Percentiles rank a stretch among this genome's conserved stretches.
These are phyloP conservation scores for Marasmarcha lunaedactyla DNA, from an alignment of 2,888 invertebrate species.

Conservation along the genomic window DNA sequence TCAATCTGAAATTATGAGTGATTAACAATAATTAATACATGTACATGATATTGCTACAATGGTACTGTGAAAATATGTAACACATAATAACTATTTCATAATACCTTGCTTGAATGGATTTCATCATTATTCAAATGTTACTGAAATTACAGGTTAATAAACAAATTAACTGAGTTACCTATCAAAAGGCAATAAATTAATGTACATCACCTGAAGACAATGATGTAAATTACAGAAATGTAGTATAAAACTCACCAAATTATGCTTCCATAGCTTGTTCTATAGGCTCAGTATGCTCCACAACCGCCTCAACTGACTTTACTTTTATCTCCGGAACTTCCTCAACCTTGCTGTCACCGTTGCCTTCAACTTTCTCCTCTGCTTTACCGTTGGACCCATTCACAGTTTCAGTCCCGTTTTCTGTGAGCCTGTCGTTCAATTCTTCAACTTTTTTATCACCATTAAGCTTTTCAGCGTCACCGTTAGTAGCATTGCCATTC, in stretches of 20 bases:
- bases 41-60: no score
- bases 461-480: slow-evolving; percentile 34
- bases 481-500: slow-evolving; percentile 44
- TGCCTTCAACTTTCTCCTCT: slow-evolving; percentile 33
- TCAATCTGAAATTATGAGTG: slow-evolving; percentile 35
- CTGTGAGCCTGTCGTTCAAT: background rate
- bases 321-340: slow-evolving; percentile 62
- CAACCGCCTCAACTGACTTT: slow-evolving; percentile 65
- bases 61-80: no score
- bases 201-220: no score
- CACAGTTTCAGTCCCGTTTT: slow-evolving; percentile 22
- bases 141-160: no score
- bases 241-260: slow-evolving; percentile 35
- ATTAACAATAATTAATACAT: no score
- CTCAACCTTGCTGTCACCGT: slow-evolving; percentile 39
- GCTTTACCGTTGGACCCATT: slow-evolving; percentile 20
- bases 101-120: no score
- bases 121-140: no score
- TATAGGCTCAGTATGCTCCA: slow-evolving; percentile 46
- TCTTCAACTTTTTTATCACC: slow-evolving; percentile 23
- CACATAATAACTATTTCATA: no score
- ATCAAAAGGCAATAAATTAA: no score
- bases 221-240: no score
- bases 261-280: slow-evolving; percentile 65
- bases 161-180: no score